Evolutionary conservation across 2,797 vertebrate species (phyloP).

Genomic region (Kryptopterus vitreolus): DNA sequence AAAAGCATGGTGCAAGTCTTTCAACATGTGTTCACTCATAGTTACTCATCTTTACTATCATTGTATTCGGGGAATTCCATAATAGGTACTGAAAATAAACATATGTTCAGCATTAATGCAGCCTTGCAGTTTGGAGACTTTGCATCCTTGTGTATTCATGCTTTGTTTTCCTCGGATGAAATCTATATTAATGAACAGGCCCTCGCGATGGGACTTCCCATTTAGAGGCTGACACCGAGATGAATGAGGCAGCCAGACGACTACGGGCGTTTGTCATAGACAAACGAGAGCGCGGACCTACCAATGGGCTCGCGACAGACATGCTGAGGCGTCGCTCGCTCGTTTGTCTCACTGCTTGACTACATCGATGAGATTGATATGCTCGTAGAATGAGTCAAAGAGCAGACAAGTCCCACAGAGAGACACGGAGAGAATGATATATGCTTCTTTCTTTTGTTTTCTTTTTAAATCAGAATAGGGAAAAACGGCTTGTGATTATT

Average conservation of each 20-base stretch:
- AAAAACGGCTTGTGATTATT: not conserved
- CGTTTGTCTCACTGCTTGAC: slow-evolving; percentile 68
- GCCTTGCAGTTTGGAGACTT: not conserved
- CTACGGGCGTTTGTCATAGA: slow-evolving; percentile 66
- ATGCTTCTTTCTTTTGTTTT: not conserved
- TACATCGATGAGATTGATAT: slow-evolving; percentile 64
- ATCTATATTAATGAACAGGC: slow-evolving; percentile 55
- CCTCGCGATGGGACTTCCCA: slow-evolving; percentile 44
- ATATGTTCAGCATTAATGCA: slow-evolving; percentile 15
- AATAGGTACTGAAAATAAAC: not conserved
- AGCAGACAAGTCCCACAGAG: slow-evolving; percentile 36
- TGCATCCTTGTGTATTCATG: slow-evolving; percentile 23
- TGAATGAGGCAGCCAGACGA: slow-evolving; percentile 61
- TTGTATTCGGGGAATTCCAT: not conserved
- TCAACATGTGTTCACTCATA: not conserved
- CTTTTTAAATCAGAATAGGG: not conserved
- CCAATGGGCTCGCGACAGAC: slow-evolving; percentile 63
- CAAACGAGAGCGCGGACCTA: slow-evolving; percentile 69
- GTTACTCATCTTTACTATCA: not conserved
- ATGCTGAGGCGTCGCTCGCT: slow-evolving; percentile 57
- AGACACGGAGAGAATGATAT: slow-evolving; percentile 3
- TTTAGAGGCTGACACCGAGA: slow-evolving; percentile 66
- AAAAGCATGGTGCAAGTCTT: not conserved
- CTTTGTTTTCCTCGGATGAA: slow-evolving; percentile 41
- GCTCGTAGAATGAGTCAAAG: slow-evolving; percentile 60